Conservation (phyloP, 2,113 vertebrate genomes). For the Ranitomeya variabilis region DNA sequence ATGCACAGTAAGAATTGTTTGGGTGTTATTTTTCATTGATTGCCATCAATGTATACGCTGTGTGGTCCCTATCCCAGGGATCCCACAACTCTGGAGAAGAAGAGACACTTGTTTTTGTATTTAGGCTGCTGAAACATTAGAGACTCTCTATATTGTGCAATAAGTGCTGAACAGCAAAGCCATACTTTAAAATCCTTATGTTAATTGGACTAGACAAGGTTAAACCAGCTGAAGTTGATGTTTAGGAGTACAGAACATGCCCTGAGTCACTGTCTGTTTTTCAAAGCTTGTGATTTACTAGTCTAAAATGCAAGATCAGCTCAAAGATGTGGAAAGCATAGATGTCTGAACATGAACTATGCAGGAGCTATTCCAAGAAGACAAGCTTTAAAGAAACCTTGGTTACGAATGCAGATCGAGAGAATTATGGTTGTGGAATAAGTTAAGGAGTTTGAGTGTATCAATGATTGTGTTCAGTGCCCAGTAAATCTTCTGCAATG, state of each 20-base stretch:
- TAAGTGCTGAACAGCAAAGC: not conserved
- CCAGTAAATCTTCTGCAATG: no score
- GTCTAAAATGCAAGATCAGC: slow-evolving; percentile 2
- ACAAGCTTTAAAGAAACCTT: not conserved
- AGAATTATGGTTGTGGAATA: no score
- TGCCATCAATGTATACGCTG: no score
- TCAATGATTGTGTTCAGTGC: no score
- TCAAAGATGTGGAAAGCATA: not conserved
- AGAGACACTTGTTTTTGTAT: no score
- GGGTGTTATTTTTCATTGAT: no score
- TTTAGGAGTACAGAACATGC: not conserved
- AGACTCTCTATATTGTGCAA: not conserved
- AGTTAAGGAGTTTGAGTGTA: no score
- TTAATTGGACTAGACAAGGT: not conserved
- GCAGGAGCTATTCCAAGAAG: not conserved
- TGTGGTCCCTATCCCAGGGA: no score
- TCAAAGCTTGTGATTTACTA: not conserved
- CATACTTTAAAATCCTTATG: not conserved
- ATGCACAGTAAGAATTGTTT: not conserved
- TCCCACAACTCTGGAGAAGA: no score
- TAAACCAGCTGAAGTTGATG: not conserved
- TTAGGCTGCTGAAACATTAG: not conserved
- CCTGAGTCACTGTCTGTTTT: not conserved
- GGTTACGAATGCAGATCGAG: not conserved
- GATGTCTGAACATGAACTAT: not conserved